A percentile compares a stretch with the other conserved stretches of the same genome.
Evolutionary conservation across 2,797 vertebrate genomes (phyloP).

Genomic region (Sebastes steindachneri): DNA sequence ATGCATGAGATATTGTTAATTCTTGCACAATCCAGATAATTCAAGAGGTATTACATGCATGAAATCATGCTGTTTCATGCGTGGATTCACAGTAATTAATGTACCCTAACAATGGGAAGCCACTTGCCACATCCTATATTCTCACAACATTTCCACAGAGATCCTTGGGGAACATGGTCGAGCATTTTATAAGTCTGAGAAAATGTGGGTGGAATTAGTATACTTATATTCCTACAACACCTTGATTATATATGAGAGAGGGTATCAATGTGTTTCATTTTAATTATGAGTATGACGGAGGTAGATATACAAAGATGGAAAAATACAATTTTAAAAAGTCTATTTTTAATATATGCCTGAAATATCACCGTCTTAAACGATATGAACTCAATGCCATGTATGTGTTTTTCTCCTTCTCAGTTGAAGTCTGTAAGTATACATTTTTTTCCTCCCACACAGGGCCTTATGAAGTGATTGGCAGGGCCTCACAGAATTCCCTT

Average conservation of each 20-base stretch:
- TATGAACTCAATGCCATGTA: slow-evolving; percentile 13
- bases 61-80: slow-evolving; percentile 24
- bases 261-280: neutral
- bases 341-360: slow-evolving; percentile 1
- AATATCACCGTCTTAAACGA: slow-evolving; percentile 9
- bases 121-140: neutral
- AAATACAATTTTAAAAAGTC: neutral
- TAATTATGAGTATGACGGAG: neutral
- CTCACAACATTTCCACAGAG: neutral
- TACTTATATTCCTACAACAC: neutral
- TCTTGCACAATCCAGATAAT: slow-evolving; percentile 23
- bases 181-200: neutral
- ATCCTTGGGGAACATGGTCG: neutral
- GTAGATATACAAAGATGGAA: neutral
- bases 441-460: slow-evolving; percentile 6
- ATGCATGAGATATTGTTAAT: slow-evolving; percentile 25
- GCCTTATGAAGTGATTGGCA: slow-evolving; percentile 66
- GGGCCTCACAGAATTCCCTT: slow-evolving; percentile 46
- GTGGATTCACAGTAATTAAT: slow-evolving; percentile 28
- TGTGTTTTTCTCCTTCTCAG: neutral
- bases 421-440: neutral
- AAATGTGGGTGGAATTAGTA: neutral
- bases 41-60: slow-evolving; percentile 36
- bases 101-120: neutral
- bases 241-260: neutral